Percentiles rank a stretch among this genome's conserved stretches.
Conservation (phyloP, 2,113 vertebrate species). For the Tupaia chinensis region DNA sequence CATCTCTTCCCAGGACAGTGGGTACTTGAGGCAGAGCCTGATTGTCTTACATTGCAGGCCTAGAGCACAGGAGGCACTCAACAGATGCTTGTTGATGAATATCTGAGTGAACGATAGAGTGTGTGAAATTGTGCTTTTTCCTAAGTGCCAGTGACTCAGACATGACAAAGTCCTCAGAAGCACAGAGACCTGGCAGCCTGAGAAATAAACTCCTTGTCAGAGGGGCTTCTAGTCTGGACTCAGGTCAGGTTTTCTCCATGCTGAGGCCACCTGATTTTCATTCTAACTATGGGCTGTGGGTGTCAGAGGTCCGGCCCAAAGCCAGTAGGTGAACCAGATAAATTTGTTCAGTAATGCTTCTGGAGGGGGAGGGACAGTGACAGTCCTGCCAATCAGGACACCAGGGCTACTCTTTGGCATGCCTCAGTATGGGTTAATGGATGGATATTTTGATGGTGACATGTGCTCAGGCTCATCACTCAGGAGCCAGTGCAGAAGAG, state of each 20-base stretch:
- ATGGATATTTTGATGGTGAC: neutral
- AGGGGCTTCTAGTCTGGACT: neutral
- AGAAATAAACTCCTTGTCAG: neutral
- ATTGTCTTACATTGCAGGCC: neutral
- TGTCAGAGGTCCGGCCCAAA: neutral
- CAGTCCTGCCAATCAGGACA: neutral
- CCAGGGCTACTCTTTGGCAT: neutral
- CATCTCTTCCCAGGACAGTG: neutral
- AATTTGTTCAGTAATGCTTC: neutral
- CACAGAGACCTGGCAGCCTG: neutral
- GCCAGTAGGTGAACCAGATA: neutral
- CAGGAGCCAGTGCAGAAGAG: neutral
- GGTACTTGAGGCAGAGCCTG: neutral
- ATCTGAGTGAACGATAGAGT: neutral
- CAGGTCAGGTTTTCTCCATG: neutral
- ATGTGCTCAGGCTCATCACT: neutral
- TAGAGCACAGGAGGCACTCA: neutral
- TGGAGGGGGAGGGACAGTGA: too few species aligned
- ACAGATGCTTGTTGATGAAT: neutral
- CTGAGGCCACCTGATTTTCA: neutral
- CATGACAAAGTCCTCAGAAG: neutral
- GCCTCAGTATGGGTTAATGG: too few species aligned
- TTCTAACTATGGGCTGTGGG: neutral
- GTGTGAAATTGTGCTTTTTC: neutral
- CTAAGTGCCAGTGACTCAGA: neutral